Conservation (phyloP, 35 echinoderm and acorn worm species). For the Diadema setosum region DNA sequence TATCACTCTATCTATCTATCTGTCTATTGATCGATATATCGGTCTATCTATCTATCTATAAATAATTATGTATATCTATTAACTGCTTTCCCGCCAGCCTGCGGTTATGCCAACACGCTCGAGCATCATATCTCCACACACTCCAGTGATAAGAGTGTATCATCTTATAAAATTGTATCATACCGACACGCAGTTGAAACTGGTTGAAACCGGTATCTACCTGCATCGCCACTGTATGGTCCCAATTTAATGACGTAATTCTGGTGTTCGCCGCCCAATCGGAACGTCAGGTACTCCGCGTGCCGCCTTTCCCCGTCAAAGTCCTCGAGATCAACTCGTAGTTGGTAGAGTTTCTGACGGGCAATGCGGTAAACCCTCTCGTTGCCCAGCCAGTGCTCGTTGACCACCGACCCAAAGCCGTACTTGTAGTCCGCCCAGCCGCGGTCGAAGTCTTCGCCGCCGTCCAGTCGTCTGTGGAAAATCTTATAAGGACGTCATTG, state of each 20-base stretch:
- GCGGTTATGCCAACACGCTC: not conserved
- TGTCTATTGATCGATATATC: too few relatives aligned
- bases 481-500: too few relatives aligned
- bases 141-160: not conserved
- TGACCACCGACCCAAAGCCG: constrained; percentile 39
- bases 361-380: constrained; percentile 41
- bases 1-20: too few relatives aligned
- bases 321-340: constrained; percentile 44
- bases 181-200: not conserved
- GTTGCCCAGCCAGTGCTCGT: constrained; percentile 69
- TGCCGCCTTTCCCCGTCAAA: constrained; percentile 15
- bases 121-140: not conserved
- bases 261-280: constrained; percentile 12
- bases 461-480: constrained; percentile 44
- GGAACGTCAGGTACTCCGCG: constrained; percentile 49
- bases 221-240: constrained; percentile 54
- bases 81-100: not conserved
- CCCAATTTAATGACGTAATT: constrained; percentile 61
- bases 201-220: constrained; percentile 11
- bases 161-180: not conserved
- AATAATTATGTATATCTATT: not conserved
- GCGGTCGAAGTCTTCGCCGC: constrained; percentile 22
- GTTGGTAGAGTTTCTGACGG: constrained; percentile 25
- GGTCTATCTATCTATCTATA: too few relatives aligned
- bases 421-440: constrained; percentile 49